A percentile compares a stretch with the other conserved stretches of the same genome.
phyloP scores from a whole-genome alignment of 2,797 vertebrate genomes.

The Hydrophis major region DNA sequence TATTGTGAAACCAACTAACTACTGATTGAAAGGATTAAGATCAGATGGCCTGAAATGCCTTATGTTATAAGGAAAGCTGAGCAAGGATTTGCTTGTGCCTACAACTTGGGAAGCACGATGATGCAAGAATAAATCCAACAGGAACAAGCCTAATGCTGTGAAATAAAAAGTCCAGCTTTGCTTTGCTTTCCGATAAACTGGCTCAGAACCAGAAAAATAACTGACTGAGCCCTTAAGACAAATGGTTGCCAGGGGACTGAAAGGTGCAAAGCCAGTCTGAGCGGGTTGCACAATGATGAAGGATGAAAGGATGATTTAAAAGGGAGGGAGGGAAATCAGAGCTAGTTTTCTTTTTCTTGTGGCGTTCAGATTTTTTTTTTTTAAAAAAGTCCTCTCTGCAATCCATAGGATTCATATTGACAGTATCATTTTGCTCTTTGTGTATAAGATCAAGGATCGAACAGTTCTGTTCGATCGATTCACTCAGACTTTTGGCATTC shows the following conservation, averaged over 20 bases:
- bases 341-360: background rate
- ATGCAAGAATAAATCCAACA: background rate
- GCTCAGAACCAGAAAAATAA: background rate
- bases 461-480: constrained; percentile 15
- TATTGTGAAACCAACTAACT: background rate
- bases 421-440: background rate
- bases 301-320: background rate
- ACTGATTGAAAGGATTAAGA: background rate
- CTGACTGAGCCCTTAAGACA: background rate
- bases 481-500: background rate
- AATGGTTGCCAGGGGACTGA: background rate
- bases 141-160: background rate
- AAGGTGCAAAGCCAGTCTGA: background rate
- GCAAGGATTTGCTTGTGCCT: background rate
- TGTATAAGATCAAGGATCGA: constrained; percentile 5
- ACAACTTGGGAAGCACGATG: background rate
- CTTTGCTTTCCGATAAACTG: background rate
- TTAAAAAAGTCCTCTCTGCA: background rate
- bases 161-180: background rate
- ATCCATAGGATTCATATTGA: background rate
- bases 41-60: background rate
- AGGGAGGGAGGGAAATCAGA: background rate
- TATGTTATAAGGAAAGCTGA: background rate
- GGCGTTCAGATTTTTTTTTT: background rate
- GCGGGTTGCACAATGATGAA: background rate